Base-by-base conservation (phyloP, 30 jellyfish, hydroid and myxozoan genomes). In the Aurelia aurita region DNA sequence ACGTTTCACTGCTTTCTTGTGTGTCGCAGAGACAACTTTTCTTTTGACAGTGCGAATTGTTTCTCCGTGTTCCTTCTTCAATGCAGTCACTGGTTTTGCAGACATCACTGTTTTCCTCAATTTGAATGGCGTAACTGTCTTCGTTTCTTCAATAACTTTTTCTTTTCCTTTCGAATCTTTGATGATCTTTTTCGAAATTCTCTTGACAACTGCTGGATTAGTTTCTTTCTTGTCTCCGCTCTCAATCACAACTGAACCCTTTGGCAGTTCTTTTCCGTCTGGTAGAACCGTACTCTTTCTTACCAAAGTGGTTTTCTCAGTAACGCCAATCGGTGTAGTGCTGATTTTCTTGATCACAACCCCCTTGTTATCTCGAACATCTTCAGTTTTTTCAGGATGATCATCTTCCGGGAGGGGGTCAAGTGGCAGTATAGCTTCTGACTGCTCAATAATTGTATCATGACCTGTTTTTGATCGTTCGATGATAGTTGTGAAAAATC, bases 371-470 rank as follows among this genome's bases (percentile, higher is more conserved):
- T 83, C 85, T 43, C 34, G 62, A 47, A 72, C 58, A 21, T 71
- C 85, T 9, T 69, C 86, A 23, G 79, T 69, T 58, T 29, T 83
- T 22, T 70, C 93, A 51, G 54, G 58, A 39, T 31, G 29, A 18
- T 70, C 87, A 11, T 84, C 96, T 13, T 71, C 92, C 2, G 89
- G 89, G 46, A 61, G 25, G 20, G 82, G 59, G 47, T 76, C 94
- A 26, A 85, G 25, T 10, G 98, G 96, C 32, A 35, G 46, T 27
- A 91, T 71, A 18, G 96, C 86, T 88, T 84, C 96, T 3, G 98
- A 91, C 66, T 88, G 84, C 44, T 91, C 96, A 10, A 84, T 26
- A 7, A 91, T 53, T 16, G 80, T 53, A 26, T 86, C 97, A 18
- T 34, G 72, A 54, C 98, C 98, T 60, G 79, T 92, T 34, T 75